These are phyloP conservation scores for Fistularia commersonii DNA, from an alignment of 2,797 vertebrate genomes.

Conservation along the genomic window DNA sequence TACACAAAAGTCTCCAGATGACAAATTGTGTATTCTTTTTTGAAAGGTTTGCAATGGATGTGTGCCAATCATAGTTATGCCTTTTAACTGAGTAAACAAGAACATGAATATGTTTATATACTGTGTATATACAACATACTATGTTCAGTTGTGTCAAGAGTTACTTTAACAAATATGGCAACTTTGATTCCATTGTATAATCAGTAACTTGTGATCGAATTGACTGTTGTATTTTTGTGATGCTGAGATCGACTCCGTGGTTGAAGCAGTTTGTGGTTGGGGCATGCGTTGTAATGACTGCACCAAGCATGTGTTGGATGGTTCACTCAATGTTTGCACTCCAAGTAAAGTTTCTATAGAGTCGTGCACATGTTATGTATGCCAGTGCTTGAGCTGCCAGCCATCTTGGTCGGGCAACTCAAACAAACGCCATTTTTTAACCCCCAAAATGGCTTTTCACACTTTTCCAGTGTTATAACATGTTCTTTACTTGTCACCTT, in stretches of 20 bases:
- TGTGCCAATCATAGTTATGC: constrained; percentile 64
- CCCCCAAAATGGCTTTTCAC: constrained; percentile 85
- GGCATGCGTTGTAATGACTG: constrained; percentile 90
- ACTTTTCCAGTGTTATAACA: constrained; percentile 74
- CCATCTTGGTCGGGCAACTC: constrained; percentile 85
- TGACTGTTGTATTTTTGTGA: constrained; percentile 47
- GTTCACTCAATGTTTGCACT: constrained; percentile 90
- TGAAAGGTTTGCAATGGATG: constrained; percentile 84
- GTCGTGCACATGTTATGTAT: constrained; percentile 85
- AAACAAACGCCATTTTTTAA: constrained; percentile 96
- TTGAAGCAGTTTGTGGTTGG: constrained; percentile 64
- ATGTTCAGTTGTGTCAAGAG: constrained; percentile 56
- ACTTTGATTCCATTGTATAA: constrained; percentile 81
- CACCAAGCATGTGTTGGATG: constrained; percentile 94
- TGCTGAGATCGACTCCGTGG: constrained; percentile 50
- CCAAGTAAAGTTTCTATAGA: constrained; percentile 82
- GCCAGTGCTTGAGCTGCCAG: constrained; percentile 92
- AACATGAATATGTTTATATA: constrained; percentile 76
- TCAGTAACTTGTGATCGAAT: constrained; percentile 68
- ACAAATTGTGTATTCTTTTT: constrained; percentile 84
- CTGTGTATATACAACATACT: constrained; percentile 75
- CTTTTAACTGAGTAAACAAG: constrained; percentile 49
- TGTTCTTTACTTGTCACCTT: constrained; percentile 73
- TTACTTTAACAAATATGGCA: constrained; percentile 57
- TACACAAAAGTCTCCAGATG: constrained; percentile 76